Base-by-base conservation (phyloP, 2,888 invertebrate genomes). In the Tinea trinotella region DNA sequence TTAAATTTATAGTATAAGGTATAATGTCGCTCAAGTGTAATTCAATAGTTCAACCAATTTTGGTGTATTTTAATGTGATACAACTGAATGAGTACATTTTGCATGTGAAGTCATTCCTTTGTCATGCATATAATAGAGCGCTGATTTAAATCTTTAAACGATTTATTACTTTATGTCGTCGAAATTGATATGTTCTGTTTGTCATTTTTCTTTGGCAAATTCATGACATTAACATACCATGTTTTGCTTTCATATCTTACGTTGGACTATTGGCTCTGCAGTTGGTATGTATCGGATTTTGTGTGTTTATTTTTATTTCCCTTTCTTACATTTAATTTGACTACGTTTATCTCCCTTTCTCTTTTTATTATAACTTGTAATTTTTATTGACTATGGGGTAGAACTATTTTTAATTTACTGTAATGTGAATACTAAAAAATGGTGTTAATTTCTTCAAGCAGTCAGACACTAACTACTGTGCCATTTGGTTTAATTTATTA, bases 241-340 rank as follows among this genome's bases (percentile, higher is more conserved):
- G 62, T 81, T 82, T 70, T 77, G 71, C 74, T 81, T 82, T 71
- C 83, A 74, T 72, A 65, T 67, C 71, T 70, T 68, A 75, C 68
- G 71, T 70, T 73, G 83, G 84, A 84, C 68, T 71, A 71, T 55
- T 18, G 52, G 70, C 60, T n/a, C 64, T 61, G 68, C 83, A 82
- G 84, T 84, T 62, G 84, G 84, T 85, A 84, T 73, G 84, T 85
- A 84, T 78, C 10, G 50, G 9, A 30, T 30, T 30, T 30, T 30
- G n/a, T 30, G n/a, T 30, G 30, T 30, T 7, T 30, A 30, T 30
- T 30, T 30, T 30, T 10, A 30, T 30, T n/a, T 2, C 2, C 7
- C 30, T 30, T 4, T 4, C 7, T 30, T 4, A 7, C 3, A 4
- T 22, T 3, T 5, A 22, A 22, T 22, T 22, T 22, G 22, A 7